phyloP scores from a whole-genome alignment of 1,140 invertebrate species.

The Phortica variegata region DNA sequence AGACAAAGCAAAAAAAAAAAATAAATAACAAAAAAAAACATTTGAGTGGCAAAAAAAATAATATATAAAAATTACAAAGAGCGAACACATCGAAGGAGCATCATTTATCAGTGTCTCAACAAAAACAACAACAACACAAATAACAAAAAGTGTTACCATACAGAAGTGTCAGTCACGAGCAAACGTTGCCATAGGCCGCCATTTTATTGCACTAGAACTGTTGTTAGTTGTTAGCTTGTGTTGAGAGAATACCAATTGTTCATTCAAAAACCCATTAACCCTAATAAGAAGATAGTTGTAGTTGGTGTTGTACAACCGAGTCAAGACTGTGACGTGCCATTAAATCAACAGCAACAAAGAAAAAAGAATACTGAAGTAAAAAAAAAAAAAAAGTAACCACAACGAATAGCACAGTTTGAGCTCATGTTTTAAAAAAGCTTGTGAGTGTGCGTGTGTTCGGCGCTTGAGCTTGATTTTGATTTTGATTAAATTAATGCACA shows the following conservation, averaged over 20 bases:
- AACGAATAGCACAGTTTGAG: too few species aligned
- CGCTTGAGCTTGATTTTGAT: too few species aligned
- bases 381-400: background rate
- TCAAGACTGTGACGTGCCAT: too few species aligned
- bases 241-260: conserved; percentile 46
- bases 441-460: too few species aligned
- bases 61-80: conserved; percentile 16
- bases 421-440: too few species aligned
- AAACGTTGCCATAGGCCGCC: conserved; percentile 2
- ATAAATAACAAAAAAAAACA: background rate
- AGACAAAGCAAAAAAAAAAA: conserved; percentile 31
- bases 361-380: conserved; percentile 3
- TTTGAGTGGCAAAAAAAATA: conserved; percentile 7
- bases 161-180: background rate
- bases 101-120: conserved; percentile 48
- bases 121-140: conserved; percentile 13
- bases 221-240: conserved; percentile 11
- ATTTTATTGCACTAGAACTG: conserved; percentile 31
- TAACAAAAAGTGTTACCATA: too few species aligned
- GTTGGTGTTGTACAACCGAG: too few species aligned
- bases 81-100: conserved; percentile 31
- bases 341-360: conserved; percentile 10
- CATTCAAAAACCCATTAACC: conserved; percentile 53
- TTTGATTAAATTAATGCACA: too few species aligned
- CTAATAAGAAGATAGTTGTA: too few species aligned